Evolutionary conservation across 1,140 invertebrate genomes (phyloP).

Genomic region (Tetramorium parvispinum): DNA sequence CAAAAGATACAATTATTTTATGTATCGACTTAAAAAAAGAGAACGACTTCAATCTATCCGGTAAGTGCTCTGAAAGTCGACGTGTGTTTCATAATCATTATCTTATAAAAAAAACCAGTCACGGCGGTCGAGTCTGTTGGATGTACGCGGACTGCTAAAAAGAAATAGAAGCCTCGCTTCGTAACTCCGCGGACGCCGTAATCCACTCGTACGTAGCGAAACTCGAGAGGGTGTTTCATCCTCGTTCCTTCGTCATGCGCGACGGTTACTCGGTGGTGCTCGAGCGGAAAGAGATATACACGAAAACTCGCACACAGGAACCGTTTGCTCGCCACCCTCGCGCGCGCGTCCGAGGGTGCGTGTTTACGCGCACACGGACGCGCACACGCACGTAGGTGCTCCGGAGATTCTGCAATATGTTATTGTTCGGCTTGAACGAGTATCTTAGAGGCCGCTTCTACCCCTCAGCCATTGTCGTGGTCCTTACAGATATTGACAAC

Average conservation of each 20-base stretch:
- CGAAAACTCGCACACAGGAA: neutral
- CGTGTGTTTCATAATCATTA: conserved; percentile 22
- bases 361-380: conserved; percentile 10
- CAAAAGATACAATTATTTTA: neutral
- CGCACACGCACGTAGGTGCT: conserved; percentile 38
- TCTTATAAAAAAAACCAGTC: conserved; percentile 38
- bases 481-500: conserved; percentile 80
- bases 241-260: conserved; percentile 48
- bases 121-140: conserved; percentile 27
- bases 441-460: conserved; percentile 72
- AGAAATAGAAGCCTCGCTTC: conserved; percentile 18
- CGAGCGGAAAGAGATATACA: conserved; percentile 67
- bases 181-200: conserved; percentile 43
- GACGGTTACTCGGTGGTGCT: conserved; percentile 35
- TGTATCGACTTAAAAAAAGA: neutral
- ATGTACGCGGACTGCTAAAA: conserved; percentile 41
- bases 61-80: neutral
- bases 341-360: conserved; percentile 29
- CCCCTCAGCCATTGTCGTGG: conserved; percentile 77
- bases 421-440: conserved; percentile 82
- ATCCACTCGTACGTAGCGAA: conserved; percentile 59
- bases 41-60: neutral
- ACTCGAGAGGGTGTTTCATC: conserved; percentile 47
- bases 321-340: neutral
- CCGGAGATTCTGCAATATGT: conserved; percentile 80